Base-by-base conservation (phyloP, 2,797 vertebrate genomes). In the Denticeps clupeoides region DNA sequence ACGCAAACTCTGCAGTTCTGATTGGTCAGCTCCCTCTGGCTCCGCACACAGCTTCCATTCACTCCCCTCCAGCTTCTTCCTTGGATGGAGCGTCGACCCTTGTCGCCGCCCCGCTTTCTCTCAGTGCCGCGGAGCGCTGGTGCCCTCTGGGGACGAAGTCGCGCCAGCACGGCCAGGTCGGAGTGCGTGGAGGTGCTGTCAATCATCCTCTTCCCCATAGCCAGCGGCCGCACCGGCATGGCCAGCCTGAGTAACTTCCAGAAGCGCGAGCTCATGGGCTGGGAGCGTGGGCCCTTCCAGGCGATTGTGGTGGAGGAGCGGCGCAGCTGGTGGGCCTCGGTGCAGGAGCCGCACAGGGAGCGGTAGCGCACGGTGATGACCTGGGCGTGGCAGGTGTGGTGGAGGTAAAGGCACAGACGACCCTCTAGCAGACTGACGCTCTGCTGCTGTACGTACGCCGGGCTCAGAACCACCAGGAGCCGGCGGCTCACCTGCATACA, bases 121-220 rank as follows among this genome's bases (percentile, higher is more conserved):
- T 18, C 13, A 5, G 2, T 28, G 13, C 1, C 9, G 16, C 3
- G 2, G 12, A 13, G 43, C 18, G 18, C 48, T 44, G 49, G 44
- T 8, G 32, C 18, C 16, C 32, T 38, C 31, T 27, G 10, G 7
- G 12, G 25, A 8, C 33, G 52, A 10, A 70, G 68, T 12, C 68
- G 32, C 0, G 66, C 71, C 13, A 84, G 73, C 10, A 82, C 63
- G 2, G 87, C 91, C 49, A 90, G 75, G 70, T 94, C 90, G 0
- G 90, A 92, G 62, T 91, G 90, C 0, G 92, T 91, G 0, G 92
- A 96, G 1, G 87, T 87, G 82, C 90, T 94, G 63, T 94, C 92
- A 0, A 90, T 90, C 73, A 92, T 75, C 63, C 87, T 77, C 0
- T 75, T 42, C 11, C 86, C 73, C 1, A 88, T 64, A 0, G 77